Evolutionary conservation across 2,888 invertebrate species (phyloP).

Genomic region (Neelides folsomi): DNA sequence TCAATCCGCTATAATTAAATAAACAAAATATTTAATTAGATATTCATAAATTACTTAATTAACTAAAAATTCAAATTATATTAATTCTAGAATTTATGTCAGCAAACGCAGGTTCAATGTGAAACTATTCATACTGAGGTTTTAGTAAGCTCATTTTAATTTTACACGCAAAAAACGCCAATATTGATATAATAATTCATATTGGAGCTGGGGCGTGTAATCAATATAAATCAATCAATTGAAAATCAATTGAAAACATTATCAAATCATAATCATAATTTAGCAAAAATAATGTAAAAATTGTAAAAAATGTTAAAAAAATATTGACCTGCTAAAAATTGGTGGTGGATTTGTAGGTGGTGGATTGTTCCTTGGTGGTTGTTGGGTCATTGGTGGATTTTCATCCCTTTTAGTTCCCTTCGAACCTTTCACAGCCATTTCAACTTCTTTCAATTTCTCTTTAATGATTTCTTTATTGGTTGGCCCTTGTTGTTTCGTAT

Average conservation of each 20-base stretch:
- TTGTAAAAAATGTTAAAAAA: too few relatives aligned
- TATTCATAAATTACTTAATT: too few relatives aligned
- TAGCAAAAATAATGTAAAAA: too few relatives aligned
- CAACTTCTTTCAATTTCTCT: conserved; percentile 42
- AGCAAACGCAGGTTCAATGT: not conserved
- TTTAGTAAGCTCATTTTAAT: too few relatives aligned
- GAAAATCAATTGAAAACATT: too few relatives aligned
- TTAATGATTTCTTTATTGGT: conserved; percentile 49
- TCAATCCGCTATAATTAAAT: too few relatives aligned
- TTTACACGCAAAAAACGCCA: too few relatives aligned
- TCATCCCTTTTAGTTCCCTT: conserved; percentile 10
- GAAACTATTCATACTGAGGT: not conserved
- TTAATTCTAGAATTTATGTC: not conserved
- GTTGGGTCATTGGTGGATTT: not conserved
- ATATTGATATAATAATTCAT: too few relatives aligned
- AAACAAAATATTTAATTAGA: too few relatives aligned
- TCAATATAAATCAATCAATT: too few relatives aligned
- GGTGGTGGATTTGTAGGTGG: not conserved
- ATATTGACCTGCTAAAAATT: not conserved
- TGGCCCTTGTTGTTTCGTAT: not conserved
- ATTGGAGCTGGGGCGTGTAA: not conserved
- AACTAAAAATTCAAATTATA: too few relatives aligned
- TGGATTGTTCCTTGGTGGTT: not conserved
- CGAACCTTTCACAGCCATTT: conserved; percentile 9
- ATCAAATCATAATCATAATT: too few relatives aligned